Base-by-base conservation (phyloP, 2,888 invertebrate species). In the Drosophila pullipes region DNA sequence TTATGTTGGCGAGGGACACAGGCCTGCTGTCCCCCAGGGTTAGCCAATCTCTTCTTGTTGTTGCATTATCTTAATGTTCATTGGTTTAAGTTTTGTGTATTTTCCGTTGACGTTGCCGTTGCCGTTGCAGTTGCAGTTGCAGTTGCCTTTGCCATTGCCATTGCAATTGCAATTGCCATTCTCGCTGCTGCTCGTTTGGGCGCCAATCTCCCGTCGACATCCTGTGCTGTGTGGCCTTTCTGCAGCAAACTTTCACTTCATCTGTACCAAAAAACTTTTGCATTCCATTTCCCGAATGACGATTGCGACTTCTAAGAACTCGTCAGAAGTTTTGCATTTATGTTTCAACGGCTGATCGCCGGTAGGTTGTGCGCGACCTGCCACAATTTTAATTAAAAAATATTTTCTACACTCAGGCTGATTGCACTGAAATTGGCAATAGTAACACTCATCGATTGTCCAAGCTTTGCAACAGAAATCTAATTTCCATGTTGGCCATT, bases 61-160 rank as follows among this genome's bases (percentile, higher is more conserved):
- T 16, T 91, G 90, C 87, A 85, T 88, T 88, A 88, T 91, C 87
- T 88, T 85, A 88, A 91, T 91, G 91, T 88, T 91, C 91, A 88
- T 88, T 91, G 85, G 87, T 88, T 88, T 91, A 87, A 91, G 87
- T 87, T 85, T 87, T 85, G 90, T 85, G 90, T 83, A 91, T 90
- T 90, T 87, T 85, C 87, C 72, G 87, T 75, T 69, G 67, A 49
- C 47, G 50, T 47, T 78, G 67, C 41, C 39, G 37, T 75, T 69
- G 67, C 52, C 39, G 50, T 44, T 69, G 67, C 57, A 30, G 47
- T 49, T 74, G 67, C 41, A 33, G 41, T 37, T 78, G 65, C 31
- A 22, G 31, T 6, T 49, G 25, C 44, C 4, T 2, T 41, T 66
- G 50, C 28, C 1, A 1, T 55, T 55, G 30, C 33, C 1, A n/a